Conservation (phyloP, 2,113 vertebrate genomes). For the Amblyornis subalaris region DNA sequence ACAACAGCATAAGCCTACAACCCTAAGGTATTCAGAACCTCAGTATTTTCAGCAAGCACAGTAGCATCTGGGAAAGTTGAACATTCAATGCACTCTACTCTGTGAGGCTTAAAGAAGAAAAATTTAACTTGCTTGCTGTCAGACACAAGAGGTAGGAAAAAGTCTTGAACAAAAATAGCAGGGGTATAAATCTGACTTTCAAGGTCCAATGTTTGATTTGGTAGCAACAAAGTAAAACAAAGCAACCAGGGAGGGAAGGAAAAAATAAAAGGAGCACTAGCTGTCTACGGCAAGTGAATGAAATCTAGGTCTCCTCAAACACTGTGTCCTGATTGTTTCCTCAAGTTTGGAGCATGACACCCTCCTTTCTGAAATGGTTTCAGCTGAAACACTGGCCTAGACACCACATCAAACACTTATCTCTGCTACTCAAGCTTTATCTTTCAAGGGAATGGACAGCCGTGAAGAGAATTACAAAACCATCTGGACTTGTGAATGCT, state of each 20-base stretch:
- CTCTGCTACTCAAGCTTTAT: neutral
- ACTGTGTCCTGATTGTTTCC: neutral
- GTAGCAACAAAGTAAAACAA: constrained; percentile 17
- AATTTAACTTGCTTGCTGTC: neutral
- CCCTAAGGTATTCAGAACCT: neutral
- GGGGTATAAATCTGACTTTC: constrained; percentile 19
- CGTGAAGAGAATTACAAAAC: neutral
- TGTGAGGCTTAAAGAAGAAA: neutral
- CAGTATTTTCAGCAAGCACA: neutral
- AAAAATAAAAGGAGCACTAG: neutral
- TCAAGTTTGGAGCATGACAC: neutral
- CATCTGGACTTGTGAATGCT: neutral
- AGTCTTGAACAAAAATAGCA: constrained; percentile 33
- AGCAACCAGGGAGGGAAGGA: neutral
- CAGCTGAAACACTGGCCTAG: neutral
- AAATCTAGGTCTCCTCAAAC: neutral
- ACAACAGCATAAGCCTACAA: neutral
- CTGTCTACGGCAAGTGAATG: neutral
- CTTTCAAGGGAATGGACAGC: neutral
- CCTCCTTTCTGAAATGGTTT: neutral
- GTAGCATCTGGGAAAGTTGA: neutral
- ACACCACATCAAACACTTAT: neutral
- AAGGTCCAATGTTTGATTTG: neutral
- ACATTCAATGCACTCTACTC: neutral
- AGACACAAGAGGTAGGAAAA: neutral